Percentiles rank a stretch among this genome's conserved stretches.
These are phyloP conservation scores for Exephanes ischioxanthus DNA, from an alignment of 2,888 invertebrate species.

Conservation along the genomic window DNA sequence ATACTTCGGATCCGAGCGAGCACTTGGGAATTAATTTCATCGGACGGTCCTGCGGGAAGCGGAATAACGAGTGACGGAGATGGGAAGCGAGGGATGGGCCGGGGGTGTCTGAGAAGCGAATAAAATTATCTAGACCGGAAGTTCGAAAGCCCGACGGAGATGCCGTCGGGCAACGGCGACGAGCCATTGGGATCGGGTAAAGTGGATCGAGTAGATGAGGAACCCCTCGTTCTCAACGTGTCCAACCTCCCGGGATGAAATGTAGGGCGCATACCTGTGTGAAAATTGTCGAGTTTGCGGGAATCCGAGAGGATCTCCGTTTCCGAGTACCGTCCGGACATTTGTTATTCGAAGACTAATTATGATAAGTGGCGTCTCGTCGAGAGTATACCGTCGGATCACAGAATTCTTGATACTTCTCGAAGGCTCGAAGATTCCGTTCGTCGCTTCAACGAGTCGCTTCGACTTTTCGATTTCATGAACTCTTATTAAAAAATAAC, in stretches of 20 bases:
- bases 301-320: slow-evolving; percentile 16
- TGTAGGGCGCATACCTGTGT: slow-evolving; percentile 22
- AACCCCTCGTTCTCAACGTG: slow-evolving; percentile 32
- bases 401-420: not conserved
- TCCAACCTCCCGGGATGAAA: slow-evolving; percentile 24
- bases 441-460: not conserved
- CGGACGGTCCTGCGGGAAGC: slow-evolving; percentile 5
- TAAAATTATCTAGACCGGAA: slow-evolving; percentile 51
- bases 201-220: slow-evolving; percentile 49
- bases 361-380: slow-evolving; percentile 39
- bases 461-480: not conserved
- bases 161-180: slow-evolving; percentile 19
- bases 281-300: slow-evolving; percentile 32
- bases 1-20: not conserved
- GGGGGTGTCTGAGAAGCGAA: slow-evolving; percentile 23
- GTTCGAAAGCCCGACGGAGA: slow-evolving; percentile 41
- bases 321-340: slow-evolving; percentile 6
- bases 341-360: slow-evolving; percentile 47
- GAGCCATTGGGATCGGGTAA: slow-evolving; percentile 16
- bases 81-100: not conserved
- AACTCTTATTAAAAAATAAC: not conserved
- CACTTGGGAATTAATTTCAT: slow-evolving; percentile 19
- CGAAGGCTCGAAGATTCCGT: not conserved
- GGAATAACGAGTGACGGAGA: slow-evolving; percentile 29
- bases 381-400: not conserved